These are phyloP conservation scores for Coccyzus lansbergi DNA, from an alignment of 2,797 vertebrate genomes.

Conservation along the genomic window DNA sequence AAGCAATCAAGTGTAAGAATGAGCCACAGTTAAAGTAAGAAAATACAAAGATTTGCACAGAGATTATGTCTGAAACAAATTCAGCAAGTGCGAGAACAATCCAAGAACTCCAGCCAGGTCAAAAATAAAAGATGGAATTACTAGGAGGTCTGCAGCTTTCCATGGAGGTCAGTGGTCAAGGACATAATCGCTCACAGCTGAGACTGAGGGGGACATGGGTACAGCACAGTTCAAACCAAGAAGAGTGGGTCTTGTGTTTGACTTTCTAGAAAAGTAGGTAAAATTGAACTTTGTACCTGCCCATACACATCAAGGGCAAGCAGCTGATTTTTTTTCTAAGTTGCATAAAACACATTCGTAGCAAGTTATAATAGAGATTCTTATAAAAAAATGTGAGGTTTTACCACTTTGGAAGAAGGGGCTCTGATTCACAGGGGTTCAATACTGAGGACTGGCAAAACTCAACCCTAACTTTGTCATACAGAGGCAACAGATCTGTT, in stretches of 20 bases:
- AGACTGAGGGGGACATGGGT: no score
- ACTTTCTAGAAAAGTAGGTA: neutral
- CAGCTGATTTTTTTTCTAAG: neutral
- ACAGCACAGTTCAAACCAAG: neutral
- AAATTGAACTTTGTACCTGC: neutral
- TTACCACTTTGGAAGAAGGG: neutral
- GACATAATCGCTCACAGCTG: neutral
- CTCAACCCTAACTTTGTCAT: no score
- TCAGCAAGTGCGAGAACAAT: neutral
- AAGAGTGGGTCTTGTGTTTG: neutral
- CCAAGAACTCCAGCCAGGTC: neutral
- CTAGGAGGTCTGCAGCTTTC: neutral
- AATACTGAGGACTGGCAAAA: neutral
- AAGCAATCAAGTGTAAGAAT: conserved; percentile 29
- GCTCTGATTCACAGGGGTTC: neutral
- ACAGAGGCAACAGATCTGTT: neutral
- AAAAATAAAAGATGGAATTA: neutral
- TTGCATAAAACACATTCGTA: accelerated
- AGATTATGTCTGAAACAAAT: neutral
- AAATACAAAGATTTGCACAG: neutral
- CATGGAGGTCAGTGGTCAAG: accelerated
- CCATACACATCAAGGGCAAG: accelerated
- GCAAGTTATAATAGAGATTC: neutral
- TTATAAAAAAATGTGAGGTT: neutral
- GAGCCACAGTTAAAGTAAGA: neutral